These are phyloP conservation scores for Machaerirhynchus nigripectus DNA, from an alignment of 2,113 vertebrate species.

Conservation along the genomic window DNA sequence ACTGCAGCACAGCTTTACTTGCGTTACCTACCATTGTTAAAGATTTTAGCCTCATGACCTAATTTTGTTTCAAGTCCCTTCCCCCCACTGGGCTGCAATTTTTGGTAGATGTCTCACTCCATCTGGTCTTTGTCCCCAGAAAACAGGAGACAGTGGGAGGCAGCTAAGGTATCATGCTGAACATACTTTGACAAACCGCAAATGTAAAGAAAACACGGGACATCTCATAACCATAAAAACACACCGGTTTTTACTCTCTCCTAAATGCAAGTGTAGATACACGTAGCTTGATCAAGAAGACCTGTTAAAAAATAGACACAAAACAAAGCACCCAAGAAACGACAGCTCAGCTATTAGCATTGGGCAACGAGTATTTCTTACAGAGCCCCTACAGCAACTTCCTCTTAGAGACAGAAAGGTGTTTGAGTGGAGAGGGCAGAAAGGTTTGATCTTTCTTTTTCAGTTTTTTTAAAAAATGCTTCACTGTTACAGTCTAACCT, in stretches of 20 bases:
- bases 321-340: not conserved
- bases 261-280: not conserved
- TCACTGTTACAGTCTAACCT: not conserved
- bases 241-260: not conserved
- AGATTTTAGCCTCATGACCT: not conserved
- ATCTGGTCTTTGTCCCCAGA: not conserved
- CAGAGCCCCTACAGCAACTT: not conserved
- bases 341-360: not conserved
- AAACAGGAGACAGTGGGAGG: not conserved
- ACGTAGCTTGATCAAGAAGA: not conserved
- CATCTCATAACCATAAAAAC: not conserved
- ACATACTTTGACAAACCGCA: not conserved
- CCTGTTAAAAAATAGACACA: not conserved
- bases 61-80: not conserved
- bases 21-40: not conserved
- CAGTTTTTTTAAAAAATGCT: not conserved
- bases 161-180: not conserved
- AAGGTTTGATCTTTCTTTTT: not conserved
- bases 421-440: not conserved
- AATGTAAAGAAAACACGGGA: not conserved
- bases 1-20: not conserved
- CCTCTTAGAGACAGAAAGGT: not conserved
- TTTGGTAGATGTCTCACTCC: not conserved
- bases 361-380: not conserved
- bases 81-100: not conserved